These are phyloP conservation scores for Synanceia verrucosa DNA, from an alignment of 2,797 vertebrate species.

Conservation along the genomic window DNA sequence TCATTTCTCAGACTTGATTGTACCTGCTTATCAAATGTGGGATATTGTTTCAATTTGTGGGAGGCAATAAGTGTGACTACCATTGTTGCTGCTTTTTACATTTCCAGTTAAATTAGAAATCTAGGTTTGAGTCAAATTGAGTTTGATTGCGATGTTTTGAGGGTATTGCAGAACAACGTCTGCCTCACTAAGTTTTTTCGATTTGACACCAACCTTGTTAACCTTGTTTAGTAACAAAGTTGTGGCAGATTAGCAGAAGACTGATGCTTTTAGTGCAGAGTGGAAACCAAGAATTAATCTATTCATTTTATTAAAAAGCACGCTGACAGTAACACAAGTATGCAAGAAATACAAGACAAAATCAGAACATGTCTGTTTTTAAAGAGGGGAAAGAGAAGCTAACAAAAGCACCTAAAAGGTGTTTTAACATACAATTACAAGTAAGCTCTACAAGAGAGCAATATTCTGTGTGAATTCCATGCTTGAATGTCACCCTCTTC, in stretches of 20 bases:
- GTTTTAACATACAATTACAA: background rate
- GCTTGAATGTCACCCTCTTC: background rate
- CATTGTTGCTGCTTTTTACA: background rate
- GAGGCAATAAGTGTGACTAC: background rate
- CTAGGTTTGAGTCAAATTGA: constrained; percentile 6
- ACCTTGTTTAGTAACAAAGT: constrained; percentile 33
- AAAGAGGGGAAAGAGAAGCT: background rate
- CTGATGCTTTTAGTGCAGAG: background rate
- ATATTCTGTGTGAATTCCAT: background rate
- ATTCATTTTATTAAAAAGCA: constrained; percentile 2
- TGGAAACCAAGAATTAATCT: background rate
- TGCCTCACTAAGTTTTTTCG: constrained; percentile 40
- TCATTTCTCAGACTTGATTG: too few species aligned
- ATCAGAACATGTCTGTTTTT: background rate
- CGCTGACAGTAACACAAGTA: background rate
- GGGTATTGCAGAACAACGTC: constrained; percentile 6
- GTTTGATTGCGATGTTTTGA: constrained; percentile 37
- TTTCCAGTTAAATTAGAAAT: background rate
- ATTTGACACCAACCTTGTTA: too few species aligned
- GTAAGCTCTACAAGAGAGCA: background rate
- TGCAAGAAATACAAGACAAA: background rate
- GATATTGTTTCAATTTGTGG: too few species aligned
- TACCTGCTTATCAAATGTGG: too few species aligned
- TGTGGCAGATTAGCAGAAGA: constrained; percentile 34
- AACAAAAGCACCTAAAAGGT: background rate